Percentiles rank a stretch among this genome's conserved stretches.
Evolutionary conservation across 92 coral and sea anemone species (phyloP).

Genomic region (Actinostola sp.): DNA sequence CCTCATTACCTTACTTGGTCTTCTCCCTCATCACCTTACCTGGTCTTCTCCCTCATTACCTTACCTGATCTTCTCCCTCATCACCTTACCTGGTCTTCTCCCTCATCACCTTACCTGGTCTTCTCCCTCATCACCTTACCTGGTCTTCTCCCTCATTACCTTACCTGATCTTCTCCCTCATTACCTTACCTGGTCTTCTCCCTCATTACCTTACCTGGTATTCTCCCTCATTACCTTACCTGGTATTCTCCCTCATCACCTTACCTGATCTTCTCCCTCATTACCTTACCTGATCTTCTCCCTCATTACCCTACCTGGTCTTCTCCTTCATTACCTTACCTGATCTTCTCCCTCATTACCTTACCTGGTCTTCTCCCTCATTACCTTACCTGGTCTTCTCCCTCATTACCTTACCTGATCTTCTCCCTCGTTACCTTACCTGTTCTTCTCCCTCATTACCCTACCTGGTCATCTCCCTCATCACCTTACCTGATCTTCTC

Average conservation of each 20-base stretch:
- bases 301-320: too few relatives aligned
- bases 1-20: too few relatives aligned
- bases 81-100: constrained; percentile 29
- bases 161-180: too few relatives aligned
- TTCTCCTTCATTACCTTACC: constrained; percentile 2
- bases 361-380: too few relatives aligned
- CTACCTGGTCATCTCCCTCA: too few relatives aligned
- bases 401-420: too few relatives aligned
- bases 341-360: constrained; percentile 19
- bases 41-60: constrained; percentile 22
- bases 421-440: constrained; percentile 1
- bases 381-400: constrained; percentile 29
- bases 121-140: constrained; percentile 1
- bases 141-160: constrained; percentile 22
- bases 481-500: constrained; percentile 27
- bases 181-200: constrained; percentile 29
- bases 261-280: too few relatives aligned
- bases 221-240: constrained; percentile 1
- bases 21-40: constrained; percentile 1
- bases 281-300: constrained; percentile 27
- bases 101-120: too few relatives aligned
- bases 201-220: too few relatives aligned
- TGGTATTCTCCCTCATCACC: constrained; percentile 19
- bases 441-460: constrained; percentile 19
- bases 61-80: too few relatives aligned